Base-by-base conservation (phyloP, 2,888 invertebrate species). In the Thymelicus acteon region DNA sequence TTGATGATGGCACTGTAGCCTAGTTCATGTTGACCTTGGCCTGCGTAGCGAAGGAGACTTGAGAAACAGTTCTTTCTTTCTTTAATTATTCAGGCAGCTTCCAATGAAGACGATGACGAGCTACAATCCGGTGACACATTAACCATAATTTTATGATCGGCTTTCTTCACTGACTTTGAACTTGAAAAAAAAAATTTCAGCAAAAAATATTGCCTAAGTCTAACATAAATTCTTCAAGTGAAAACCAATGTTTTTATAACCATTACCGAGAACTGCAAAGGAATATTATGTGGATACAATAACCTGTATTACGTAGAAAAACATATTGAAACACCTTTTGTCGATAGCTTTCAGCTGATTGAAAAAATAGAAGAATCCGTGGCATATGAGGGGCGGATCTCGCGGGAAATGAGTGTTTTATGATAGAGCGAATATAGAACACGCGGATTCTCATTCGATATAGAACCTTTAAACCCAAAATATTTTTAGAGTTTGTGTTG, bases 341-440 rank as follows among this genome's bases (percentile, higher is more conserved):
- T 52, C 61, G 44, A 52, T 40, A 68, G 61, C 67, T 60, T 54
- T 68, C 61, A 68, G 67, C 61, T 68, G 67, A 68, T 68, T 68
- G 61, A 68, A 68, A 68, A 61, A 68, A 68, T 61, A 52, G 54
- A 44, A 61, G 52, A 31, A 58, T 52, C 24, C 61, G 15, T 12
- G 31, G 61, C 61, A 61, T 68, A 54, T 54, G 61, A 54, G 67
- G 52, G 61, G 40, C 12, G 49, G 40, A 52, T 68, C 67, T 54
- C 67, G 24, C 31, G 67, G 60, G 67, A 67, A 37, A 37, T 13
- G 24, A 52, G 52, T 67, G 52, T 39, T 58, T 58, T 37, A 58
- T 39, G 37, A 39, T 39, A 58, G 39, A 58, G 39, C 37, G 39
- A 58, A 58, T 57, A 57, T 10, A 58, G 39, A 39, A 58, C 54